Base-by-base conservation (phyloP, 2,113 vertebrate genomes). In the Phalacrocorax carbo region DNA sequence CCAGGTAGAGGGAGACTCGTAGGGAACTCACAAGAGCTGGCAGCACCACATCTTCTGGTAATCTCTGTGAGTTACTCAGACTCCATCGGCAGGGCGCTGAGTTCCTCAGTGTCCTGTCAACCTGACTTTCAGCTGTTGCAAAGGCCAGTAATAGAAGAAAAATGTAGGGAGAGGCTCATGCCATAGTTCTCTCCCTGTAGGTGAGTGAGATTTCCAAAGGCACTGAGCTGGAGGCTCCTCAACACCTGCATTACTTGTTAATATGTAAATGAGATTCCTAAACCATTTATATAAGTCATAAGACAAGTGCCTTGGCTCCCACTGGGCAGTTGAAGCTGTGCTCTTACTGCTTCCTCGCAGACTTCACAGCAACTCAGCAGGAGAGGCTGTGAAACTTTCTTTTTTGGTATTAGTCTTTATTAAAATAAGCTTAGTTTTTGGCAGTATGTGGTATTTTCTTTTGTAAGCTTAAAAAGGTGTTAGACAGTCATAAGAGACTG, bases 341-440 rank as follows among this genome's bases (percentile, higher is more conserved):
- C 34, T 26, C 36, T 82, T 58, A 58, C 38, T 77, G 32, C 49
- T 79, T 70, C 40, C 42, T 90, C 14, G 5, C 54, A 73, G 62
- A 30, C 54, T 91, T 93, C 81, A 61, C 52, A 87, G 69, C 61
- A 89, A 4, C 71, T 81, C 36, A 29, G 46, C 40, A 46, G 62
- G 26, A 77, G 42, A 85, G 49, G 29, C 62, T 80, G 69, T 48
- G 81, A 69, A 93, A 87, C 8, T 52, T 76, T 83, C 8, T 36
- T 92, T 80, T 90, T 83, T 60, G 12, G 34, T 82, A 86, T 71
- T 80, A 65, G 11, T 78, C 49, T 72, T 61, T 85, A 94, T 62
- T 93, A 93, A 94, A 96, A 90, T n/a, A 93, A 90, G 78, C 66
- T 82, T 44, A 58, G 15, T 4, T 86, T 90, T 94, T 95, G 96